Evolutionary conservation across 2,797 vertebrate genomes (phyloP).

Genomic region (Lindbergichthys nudifrons): DNA sequence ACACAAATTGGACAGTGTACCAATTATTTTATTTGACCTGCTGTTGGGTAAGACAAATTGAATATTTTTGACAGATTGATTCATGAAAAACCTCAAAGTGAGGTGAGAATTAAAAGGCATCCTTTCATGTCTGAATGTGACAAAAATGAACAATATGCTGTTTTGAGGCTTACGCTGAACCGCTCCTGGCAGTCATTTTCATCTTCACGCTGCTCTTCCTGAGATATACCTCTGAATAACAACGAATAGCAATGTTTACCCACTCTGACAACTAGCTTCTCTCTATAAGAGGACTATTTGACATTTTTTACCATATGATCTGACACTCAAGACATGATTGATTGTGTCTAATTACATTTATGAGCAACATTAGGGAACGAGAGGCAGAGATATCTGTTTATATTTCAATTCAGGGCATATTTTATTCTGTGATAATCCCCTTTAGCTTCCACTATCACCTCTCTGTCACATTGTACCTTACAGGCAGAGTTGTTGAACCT

Average conservation of each 20-base stretch:
- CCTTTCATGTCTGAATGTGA: conserved; percentile 42
- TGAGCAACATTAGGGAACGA: conserved; percentile 24
- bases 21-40: conserved; percentile 61
- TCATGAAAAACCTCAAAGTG: conserved; percentile 18
- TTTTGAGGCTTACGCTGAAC: conserved; percentile 40
- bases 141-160: conserved; percentile 33
- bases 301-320: conserved; percentile 23
- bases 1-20: conserved; percentile 54
- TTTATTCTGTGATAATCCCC: conserved; percentile 43
- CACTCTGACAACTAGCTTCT: conserved; percentile 13
- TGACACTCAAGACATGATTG: conserved; percentile 11
- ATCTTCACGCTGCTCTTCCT: conserved; percentile 39
- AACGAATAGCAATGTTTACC: conserved; percentile 51
- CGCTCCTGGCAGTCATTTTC: conserved; percentile 31
- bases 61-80: conserved; percentile 40
- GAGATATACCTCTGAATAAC: conserved; percentile 61
- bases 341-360: conserved; percentile 40
- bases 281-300: conserved; percentile 3
- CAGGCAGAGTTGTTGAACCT: conserved; percentile 36
- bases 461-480: conserved; percentile 45
- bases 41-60: conserved; percentile 26
- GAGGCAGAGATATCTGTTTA: conserved; percentile 41
- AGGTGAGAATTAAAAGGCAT: conserved; percentile 41
- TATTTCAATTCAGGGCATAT: conserved; percentile 50
- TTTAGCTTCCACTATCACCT: conserved; percentile 37